Percentiles rank a stretch among this genome's conserved stretches.
These are phyloP conservation scores for Dreissena polymorpha DNA, from an alignment of 1,140 invertebrate genomes.

Conservation along the genomic window DNA sequence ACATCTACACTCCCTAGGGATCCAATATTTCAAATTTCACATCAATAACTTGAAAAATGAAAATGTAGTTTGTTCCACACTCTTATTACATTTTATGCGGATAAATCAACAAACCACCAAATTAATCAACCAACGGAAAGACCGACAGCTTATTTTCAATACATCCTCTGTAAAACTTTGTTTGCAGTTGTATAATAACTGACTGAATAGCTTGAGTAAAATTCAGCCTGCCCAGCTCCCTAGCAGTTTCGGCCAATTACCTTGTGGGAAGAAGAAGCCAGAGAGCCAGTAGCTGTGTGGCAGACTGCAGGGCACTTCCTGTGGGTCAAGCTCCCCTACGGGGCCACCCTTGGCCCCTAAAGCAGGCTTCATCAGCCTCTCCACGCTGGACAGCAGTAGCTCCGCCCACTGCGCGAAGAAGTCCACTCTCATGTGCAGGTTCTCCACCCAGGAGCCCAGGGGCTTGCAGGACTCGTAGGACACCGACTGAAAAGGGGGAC, in stretches of 20 bases:
- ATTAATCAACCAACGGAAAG: too few relatives aligned
- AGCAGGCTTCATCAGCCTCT: constrained; percentile 61
- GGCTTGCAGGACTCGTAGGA: constrained; percentile 77
- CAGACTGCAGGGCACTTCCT: constrained; percentile 56
- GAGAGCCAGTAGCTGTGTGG: constrained; percentile 86
- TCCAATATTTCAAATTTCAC: too few relatives aligned
- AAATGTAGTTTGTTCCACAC: too few relatives aligned
- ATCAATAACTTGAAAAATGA: too few relatives aligned
- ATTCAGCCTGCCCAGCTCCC: too few relatives aligned
- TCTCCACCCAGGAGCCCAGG: constrained; percentile 74
- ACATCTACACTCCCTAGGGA: too few relatives aligned
- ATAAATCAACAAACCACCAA: too few relatives aligned
- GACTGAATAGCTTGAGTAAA: too few relatives aligned
- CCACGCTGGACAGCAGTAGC: constrained; percentile 65
- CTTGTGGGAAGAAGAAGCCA: constrained; percentile 94
- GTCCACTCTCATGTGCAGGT: constrained; percentile 86
- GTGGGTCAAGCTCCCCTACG: constrained; percentile 51
- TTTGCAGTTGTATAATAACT: too few relatives aligned
- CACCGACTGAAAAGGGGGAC: constrained; percentile 65
- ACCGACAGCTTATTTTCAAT: too few relatives aligned
- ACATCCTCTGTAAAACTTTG: too few relatives aligned
- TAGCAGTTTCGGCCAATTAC: constrained; percentile 55
- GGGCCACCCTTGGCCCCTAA: constrained; percentile 39
- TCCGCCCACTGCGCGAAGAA: constrained; percentile 81
- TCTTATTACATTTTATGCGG: too few relatives aligned